Evolutionary conservation across 1,140 invertebrate genomes (phyloP), one percentile per base, ranked within the genome.

Genomic region (Nebria ingens): DNA sequence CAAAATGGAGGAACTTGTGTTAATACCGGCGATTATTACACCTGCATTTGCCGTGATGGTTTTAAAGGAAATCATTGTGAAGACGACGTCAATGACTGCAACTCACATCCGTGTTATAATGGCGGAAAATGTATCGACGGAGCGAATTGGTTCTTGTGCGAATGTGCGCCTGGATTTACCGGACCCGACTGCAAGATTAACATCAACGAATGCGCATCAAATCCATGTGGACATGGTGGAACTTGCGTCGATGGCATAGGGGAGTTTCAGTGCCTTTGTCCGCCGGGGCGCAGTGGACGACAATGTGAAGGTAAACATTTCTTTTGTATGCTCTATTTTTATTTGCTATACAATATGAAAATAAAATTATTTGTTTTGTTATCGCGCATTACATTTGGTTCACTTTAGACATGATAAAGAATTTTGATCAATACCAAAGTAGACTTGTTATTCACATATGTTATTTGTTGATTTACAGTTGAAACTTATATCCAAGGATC

Each of bases 181-280:
- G 87, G 85, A 0, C 76, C 79, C 1, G 80, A 79, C 25, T 91
- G 88, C 63, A 75, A 84, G 51, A 80, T 85, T 65, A 87, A 89
- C 64, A 77, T 86, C n/a, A 85, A 89, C 65, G 85, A 87, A 62
- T 90, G 84, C 69, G 82, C 83, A 56, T 77, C 79, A 11, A 81
- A 84, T 58, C 92, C 92, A 0, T 98, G 95, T 73, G 79, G 81
- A 12, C 84, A 89, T 65, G 88, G 88, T 11, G 88, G 85, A 17
- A 89, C 85, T 13, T 96, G 93, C 68, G 74, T 86, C 0, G 84
- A 89, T 62, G 79, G 82, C 2, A 81, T 88, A 40, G 84, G 83
- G 1, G 82, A 81, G 51, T 93, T 85, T 65, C 78, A 80, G 3
- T 97, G 93, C 70, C 69, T 86, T 25, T 98, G 95, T 72, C 83